Evolutionary conservation across 2,888 invertebrate species (phyloP), one percentile per base, ranked within the genome.

Genomic region (Tiphia femorata): DNA sequence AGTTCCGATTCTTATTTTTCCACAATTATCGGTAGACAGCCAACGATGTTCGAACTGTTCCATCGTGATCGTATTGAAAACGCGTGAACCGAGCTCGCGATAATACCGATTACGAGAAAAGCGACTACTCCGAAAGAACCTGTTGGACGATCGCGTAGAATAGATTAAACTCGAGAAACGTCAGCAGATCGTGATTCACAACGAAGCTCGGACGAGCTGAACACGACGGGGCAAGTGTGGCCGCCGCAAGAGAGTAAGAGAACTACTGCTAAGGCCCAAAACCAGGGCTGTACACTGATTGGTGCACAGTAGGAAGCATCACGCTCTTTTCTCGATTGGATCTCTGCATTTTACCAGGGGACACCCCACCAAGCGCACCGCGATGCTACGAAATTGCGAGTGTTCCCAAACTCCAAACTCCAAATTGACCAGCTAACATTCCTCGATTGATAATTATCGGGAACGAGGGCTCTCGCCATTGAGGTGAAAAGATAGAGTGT

Each of bases 171-270:
- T 17, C 33, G 64, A 49, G 67, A 76, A 75, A 80, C 81, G 81
- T 81, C 80, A 80, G 79, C 80, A 77, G 74, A 73, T 76, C 73
- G 72, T 75, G 77, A 78, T 77, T 76, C 76, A 73, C 75, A 70
- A 67, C 66, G 12, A 61, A 67, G 73, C 74, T 73, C 71, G 65
- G 62, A 71, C 76, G 74, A 79, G 73, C 66, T 72, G 73, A 77
- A 76, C n/a, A n/a, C 75, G 75, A 77, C 74, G 75, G 70, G 70
- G 74, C 76, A 73, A 77, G 75, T 70, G 74, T 78, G 75, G 68
- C 71, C 67, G 64, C 64, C 70, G 64, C 58, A 60, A 64, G 61
- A n/a, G n/a, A n/a, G n/a, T n/a, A n/a, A n/a, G n/a, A n/a, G n/a
- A n/a, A 63, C 74, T 72, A 67, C 73, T 67, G 74, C 74, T 75